A percentile compares a stretch with the other conserved stretches of the same genome.
These are phyloP conservation scores for Oligia strigilis DNA, from an alignment of 2,888 invertebrate genomes.

Conservation along the genomic window DNA sequence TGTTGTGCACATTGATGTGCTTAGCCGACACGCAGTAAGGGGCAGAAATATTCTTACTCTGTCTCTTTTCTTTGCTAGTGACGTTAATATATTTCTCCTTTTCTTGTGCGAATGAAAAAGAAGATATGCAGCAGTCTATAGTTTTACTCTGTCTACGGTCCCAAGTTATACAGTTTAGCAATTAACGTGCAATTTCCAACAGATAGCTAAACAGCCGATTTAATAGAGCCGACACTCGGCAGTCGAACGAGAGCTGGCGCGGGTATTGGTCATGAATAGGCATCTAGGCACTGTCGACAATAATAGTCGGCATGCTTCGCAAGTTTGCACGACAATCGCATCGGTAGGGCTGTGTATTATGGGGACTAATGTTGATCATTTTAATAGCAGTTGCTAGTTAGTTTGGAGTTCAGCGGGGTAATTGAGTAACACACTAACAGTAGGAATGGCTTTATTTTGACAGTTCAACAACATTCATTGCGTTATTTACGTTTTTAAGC, in stretches of 20 bases:
- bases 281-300: slow-evolving; percentile 26
- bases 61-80: too few relatives aligned
- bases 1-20: too few relatives aligned
- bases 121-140: too few relatives aligned
- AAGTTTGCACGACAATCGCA: slow-evolving; percentile 42
- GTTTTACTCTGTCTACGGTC: too few relatives aligned
- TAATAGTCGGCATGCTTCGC: slow-evolving; percentile 31
- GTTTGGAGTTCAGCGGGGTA: not conserved
- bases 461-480: too few relatives aligned
- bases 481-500: too few relatives aligned
- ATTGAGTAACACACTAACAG: too few relatives aligned
- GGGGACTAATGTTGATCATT: not conserved
- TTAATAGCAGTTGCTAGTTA: not conserved
- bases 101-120: too few relatives aligned
- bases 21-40: too few relatives aligned
- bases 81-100: too few relatives aligned
- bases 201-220: slow-evolving; percentile 28
- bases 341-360: slow-evolving; percentile 27
- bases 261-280: slow-evolving; percentile 44
- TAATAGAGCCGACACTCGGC: slow-evolving; percentile 43
- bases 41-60: too few relatives aligned
- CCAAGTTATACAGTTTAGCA: not conserved
- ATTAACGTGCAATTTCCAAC: slow-evolving; percentile 26
- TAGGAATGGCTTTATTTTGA: too few relatives aligned
- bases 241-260: slow-evolving; percentile 20